Evolutionary conservation across 2,797 vertebrate species (phyloP).

Genomic region (Nyctalus aviator): DNA sequence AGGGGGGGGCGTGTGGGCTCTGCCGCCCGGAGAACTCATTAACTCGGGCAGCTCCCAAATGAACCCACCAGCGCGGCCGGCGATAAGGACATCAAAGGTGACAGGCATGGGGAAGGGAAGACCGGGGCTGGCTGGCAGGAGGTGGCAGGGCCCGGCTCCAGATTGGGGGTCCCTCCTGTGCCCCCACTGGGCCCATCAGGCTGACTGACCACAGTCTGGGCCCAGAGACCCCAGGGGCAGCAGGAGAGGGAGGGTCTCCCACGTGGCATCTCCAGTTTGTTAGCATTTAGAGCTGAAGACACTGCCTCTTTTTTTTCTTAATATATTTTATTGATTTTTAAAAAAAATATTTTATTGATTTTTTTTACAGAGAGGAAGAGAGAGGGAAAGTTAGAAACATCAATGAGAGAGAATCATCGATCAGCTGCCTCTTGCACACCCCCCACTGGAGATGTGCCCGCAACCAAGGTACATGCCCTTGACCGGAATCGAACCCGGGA

Average conservation of each 20-base stretch:
- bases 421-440: no score
- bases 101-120: not conserved
- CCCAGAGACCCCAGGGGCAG: not conserved
- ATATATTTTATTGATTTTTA: no score
- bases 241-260: not conserved
- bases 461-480: no score
- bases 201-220: not conserved
- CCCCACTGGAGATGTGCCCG: no score
- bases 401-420: no score
- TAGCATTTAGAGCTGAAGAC: not conserved
- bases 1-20: conserved; percentile 38
- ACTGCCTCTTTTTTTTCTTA: not conserved
- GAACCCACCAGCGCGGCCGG: not conserved
- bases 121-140: not conserved
- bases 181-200: not conserved
- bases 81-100: conserved; percentile 78
- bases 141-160: not conserved
- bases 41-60: conserved; percentile 60
- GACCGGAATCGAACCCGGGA: no score
- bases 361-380: no score
- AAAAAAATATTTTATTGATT: no score
- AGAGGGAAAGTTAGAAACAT: no score
- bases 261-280: not conserved
- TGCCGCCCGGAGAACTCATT: conserved; percentile 78
- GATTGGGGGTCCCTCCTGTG: not conserved